Base-by-base conservation (phyloP, 2,888 invertebrate species). In the Mythimna vitellina region DNA sequence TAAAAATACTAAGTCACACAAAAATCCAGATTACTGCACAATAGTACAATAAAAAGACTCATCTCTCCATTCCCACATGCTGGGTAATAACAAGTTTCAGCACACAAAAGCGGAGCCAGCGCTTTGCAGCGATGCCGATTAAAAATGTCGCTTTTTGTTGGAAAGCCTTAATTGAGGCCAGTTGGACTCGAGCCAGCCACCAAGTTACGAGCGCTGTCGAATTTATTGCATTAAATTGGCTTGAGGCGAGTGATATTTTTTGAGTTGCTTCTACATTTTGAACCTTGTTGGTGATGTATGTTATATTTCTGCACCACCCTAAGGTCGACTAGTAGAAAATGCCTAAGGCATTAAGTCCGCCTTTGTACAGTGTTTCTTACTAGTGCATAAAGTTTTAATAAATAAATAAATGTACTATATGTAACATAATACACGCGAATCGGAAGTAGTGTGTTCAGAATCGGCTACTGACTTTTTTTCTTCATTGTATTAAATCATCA, bases 141-240 rank as follows among this genome's bases (percentile, higher is more conserved):
- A 78, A 78, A 76, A 86, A 68, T 77, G 82, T 58, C 80, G 70
- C 69, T 71, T 82, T 84, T 82, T 76, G 58, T n/a, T 69, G 42
- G 51, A 70, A 75, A n/a, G 61, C 67, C 69, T 75, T 81, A 84
- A 84, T 80, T 84, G 73, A 75, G 70, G 77, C 73, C 83, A 71
- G 63, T 63, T 83, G 83, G 83, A 75, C 17, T 6, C 38, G 35
- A 32, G 83, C 82, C 82, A 83, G 62, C 29, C 22, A 57, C 35
- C 38, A 60, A 66, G 53, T 66, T 58, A 29, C 60, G 20, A 65
- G 49, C 64, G 63, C 56, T 61, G 65, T 54, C 51, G 25, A 85
- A 83, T 83, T 85, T 83, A 77, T 70, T 65, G 65, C 70, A 67
- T 70, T 56, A 49, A 46, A 46, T 46, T 46, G 46, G 61, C 64